Base-by-base conservation (phyloP, 2,797 vertebrate genomes). In the Danio aesculapii region DNA sequence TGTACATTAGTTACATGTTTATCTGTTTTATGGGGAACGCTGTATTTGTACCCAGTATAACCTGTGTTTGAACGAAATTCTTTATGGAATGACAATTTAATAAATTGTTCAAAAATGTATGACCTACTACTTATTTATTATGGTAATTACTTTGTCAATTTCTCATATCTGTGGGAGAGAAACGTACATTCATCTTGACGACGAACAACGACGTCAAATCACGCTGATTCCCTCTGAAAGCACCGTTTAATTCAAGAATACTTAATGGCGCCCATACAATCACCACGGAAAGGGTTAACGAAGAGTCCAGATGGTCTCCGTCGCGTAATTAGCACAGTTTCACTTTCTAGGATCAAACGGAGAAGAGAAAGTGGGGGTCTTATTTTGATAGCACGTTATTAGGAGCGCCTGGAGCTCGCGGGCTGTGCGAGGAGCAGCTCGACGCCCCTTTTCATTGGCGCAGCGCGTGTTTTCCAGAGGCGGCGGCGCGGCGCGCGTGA, bases 401-500 rank as follows among this genome's bases (percentile, higher is more conserved):
- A 84, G 16, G 67, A 71, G 66, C 70, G 82, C 84, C 53, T 8
- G 21, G 17, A 2, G 86, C 84, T 78, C 68, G 52, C 79, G 49
- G 69, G 75, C 53, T 58, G 85, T 83, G 86, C 77, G 84, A 83
- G 70, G 77, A 84, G 79, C 85, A 86, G 86, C 86, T 84, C 84
- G 77, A 10, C 55, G 83, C 75, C 80, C 53, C 74, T 80, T 84
- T 76, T 81, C 81, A 81, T 81, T 85, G 86, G 86, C 82, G 79
- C 41, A 49, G 64, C 58, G 77, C 62, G 53, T 71, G 64, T 75
- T 70, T 63, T 77, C 52, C 86, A 81, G 84, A 86, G 90, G 89
- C 70, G 88, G 88, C 79, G 87, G 84, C 85, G 83, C 84, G 84
- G 47, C 7, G 7, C n/a, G 91, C 90, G 92, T 92, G 93, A 94